phyloP scores from a whole-genome alignment of 2,113 vertebrate species.

The Rhinolophus ferrumequinum region DNA sequence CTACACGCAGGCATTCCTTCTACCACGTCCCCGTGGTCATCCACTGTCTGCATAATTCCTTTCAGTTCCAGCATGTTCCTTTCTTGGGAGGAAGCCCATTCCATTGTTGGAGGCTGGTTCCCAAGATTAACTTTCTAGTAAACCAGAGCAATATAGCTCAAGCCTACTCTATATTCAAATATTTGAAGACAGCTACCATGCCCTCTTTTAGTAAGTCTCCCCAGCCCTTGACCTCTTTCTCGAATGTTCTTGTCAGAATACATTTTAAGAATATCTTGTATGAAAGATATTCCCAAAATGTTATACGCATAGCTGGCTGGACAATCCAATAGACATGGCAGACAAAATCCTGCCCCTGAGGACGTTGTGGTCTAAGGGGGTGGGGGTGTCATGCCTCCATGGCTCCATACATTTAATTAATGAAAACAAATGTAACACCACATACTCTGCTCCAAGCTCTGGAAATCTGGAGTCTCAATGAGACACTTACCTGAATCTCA shows the following conservation, averaged over 20 bases:
- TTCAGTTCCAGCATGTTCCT: not conserved
- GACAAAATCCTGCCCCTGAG: not conserved
- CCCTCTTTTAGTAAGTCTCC: not conserved
- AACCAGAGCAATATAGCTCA: not conserved
- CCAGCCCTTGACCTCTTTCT: not conserved
- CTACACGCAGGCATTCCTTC: not conserved
- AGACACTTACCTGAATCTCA: conserved; percentile 1
- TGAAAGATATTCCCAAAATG: not conserved
- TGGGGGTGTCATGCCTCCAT: not conserved
- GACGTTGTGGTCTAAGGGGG: not conserved
- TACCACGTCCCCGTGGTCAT: not conserved
- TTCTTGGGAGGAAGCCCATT: not conserved
- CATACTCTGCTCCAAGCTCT: not conserved
- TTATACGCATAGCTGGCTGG: not conserved
- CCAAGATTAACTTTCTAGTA: not conserved
- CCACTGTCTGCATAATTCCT: not conserved
- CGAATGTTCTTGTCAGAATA: not conserved
- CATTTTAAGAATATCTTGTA: not conserved
- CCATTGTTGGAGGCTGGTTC: not conserved
- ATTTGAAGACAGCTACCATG: not conserved
- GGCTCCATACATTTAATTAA: not conserved
- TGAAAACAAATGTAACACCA: not conserved
- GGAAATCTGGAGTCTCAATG: not conserved
- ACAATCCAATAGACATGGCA: not conserved
- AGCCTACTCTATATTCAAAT: not conserved